Conservation (phyloP, 2,888 invertebrate genomes). For the Gryllus longicercus region DNA sequence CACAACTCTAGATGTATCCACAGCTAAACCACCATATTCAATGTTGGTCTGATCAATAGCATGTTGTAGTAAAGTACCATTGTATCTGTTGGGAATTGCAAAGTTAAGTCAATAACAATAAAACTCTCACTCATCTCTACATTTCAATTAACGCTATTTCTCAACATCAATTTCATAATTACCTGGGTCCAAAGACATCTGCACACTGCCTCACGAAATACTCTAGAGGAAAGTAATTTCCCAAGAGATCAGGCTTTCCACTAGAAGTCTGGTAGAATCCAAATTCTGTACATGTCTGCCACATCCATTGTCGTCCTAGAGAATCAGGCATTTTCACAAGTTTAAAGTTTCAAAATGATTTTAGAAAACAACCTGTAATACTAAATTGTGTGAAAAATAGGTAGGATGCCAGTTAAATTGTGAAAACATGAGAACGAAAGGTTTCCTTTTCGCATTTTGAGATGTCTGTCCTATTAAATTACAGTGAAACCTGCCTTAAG, state of each 20-base stretch:
- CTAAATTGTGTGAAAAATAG: too few relatives aligned
- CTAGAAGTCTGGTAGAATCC: constrained; percentile 78
- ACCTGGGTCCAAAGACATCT: constrained; percentile 78
- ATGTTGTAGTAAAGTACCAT: constrained; percentile 56
- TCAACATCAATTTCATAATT: constrained; percentile 35
- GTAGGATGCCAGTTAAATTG: too few relatives aligned
- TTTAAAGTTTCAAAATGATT: constrained; percentile 30
- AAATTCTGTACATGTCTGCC: constrained; percentile 83
- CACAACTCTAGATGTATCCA: constrained; percentile 68
- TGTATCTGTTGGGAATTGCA: constrained; percentile 51
- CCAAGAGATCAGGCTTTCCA: constrained; percentile 60
- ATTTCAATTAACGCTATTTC: too few relatives aligned
- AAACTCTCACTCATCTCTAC: background rate
- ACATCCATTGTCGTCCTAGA: constrained; percentile 70
- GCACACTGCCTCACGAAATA: constrained; percentile 73
- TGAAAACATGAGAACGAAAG: too few relatives aligned
- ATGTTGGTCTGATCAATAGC: constrained; percentile 70
- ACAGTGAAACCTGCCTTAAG: too few relatives aligned
- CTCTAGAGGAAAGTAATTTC: constrained; percentile 50
- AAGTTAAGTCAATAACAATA: background rate
- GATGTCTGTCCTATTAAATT: too few relatives aligned
- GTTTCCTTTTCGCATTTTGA: too few relatives aligned
- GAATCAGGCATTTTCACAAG: too few relatives aligned
- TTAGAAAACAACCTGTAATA: constrained; percentile 5
- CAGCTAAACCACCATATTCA: constrained; percentile 72